These are phyloP conservation scores for Yponomeuta cagnagella DNA, from an alignment of 2,888 invertebrate genomes.

Conservation along the genomic window DNA sequence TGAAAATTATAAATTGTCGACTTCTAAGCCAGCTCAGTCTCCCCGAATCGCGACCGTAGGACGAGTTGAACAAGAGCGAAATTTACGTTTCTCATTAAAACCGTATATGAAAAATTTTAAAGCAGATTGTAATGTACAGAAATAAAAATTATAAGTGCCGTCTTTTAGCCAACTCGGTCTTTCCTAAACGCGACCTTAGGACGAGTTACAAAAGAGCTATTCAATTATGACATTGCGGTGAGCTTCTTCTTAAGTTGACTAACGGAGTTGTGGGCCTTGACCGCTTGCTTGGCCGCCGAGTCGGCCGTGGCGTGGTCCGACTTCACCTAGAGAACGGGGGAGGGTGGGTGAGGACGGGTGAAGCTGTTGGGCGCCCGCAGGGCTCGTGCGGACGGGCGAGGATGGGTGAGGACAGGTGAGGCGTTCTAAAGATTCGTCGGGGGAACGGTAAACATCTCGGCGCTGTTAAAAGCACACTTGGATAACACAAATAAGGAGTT, in stretches of 20 bases:
- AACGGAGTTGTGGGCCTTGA: slow-evolving; percentile 55
- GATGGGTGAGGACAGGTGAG: neutral
- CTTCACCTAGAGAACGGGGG: slow-evolving; percentile 45
- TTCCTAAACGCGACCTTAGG: neutral
- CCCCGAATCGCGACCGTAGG: neutral
- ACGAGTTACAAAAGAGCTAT: slow-evolving; percentile 1
- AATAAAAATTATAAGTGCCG: neutral
- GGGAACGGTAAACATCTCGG: no score
- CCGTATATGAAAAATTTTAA: no score
- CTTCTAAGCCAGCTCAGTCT: neutral
- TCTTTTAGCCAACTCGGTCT: neutral
- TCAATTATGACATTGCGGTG: slow-evolving; percentile 34
- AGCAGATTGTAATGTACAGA: no score
- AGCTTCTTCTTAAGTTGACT: slow-evolving; percentile 63
- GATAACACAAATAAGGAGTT: no score
- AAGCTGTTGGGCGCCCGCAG: neutral
- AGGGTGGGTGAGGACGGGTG: slow-evolving; percentile 8
- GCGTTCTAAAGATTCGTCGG: no score
- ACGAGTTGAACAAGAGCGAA: no score
- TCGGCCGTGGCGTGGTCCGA: slow-evolving; percentile 71
- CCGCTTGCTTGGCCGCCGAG: slow-evolving; percentile 39
- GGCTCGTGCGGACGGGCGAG: no score
- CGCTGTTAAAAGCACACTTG: no score
- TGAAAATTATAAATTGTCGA: neutral
- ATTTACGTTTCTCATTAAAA: no score